Evolutionary conservation across 2,797 vertebrate species (phyloP).

Genomic region (Myotis pilosus): DNA sequence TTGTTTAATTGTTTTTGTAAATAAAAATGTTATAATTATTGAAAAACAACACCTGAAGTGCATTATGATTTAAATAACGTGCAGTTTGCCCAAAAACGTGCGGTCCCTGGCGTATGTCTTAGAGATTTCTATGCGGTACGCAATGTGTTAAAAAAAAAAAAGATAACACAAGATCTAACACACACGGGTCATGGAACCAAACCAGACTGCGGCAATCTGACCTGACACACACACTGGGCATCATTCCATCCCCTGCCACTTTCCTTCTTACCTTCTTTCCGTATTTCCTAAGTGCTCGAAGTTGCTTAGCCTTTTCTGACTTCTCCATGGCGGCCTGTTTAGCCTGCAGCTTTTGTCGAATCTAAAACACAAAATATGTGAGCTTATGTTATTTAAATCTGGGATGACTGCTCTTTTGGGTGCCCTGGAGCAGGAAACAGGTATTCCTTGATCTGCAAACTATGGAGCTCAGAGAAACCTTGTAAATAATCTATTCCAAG

Average conservation of each 20-base stretch:
- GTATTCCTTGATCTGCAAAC: background rate
- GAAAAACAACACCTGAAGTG: too few relatives aligned
- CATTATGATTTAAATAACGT: too few relatives aligned
- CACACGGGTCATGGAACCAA: background rate
- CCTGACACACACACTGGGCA: background rate
- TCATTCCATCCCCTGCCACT: background rate
- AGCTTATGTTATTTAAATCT: background rate
- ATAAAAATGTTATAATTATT: too few relatives aligned
- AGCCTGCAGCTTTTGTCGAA: conserved; percentile 93
- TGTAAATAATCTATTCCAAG: background rate
- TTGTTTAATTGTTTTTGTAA: too few relatives aligned
- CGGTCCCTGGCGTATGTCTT: too few relatives aligned
- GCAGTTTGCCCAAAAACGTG: too few relatives aligned
- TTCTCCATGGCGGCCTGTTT: conserved; percentile 94
- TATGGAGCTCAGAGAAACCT: background rate
- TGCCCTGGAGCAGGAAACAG: background rate
- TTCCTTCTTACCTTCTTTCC: conserved; percentile 93
- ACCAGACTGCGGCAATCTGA: background rate
- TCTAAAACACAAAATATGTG: conserved; percentile 81
- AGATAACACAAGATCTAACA: background rate
- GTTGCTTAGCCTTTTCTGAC: conserved; percentile 96
- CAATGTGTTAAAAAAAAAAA: too few relatives aligned
- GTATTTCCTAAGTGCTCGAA: conserved; percentile 95
- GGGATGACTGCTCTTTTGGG: background rate
- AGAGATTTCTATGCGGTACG: too few relatives aligned